These are phyloP conservation scores for Mesochorus sp. DNA, from an alignment of 2,888 invertebrate genomes.

Conservation along the genomic window DNA sequence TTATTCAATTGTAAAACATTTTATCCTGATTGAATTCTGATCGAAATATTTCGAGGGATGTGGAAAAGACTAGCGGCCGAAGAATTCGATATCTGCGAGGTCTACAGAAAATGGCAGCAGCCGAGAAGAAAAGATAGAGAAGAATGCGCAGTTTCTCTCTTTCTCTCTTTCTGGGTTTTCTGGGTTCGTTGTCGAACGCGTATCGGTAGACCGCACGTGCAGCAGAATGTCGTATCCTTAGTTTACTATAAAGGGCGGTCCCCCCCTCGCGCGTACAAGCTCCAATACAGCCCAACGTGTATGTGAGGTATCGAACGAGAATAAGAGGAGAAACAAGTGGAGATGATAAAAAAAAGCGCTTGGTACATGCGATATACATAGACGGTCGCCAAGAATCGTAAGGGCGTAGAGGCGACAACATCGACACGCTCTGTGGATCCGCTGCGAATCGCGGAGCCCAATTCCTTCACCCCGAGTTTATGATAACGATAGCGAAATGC, in stretches of 20 bases:
- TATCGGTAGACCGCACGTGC: conserved; percentile 59
- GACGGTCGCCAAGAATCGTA: background rate
- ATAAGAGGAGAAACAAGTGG: conserved; percentile 10
- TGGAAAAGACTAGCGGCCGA: too few relatives aligned
- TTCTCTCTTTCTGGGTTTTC: too few relatives aligned
- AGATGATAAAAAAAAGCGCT: background rate
- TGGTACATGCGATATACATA: background rate
- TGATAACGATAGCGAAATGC: conserved; percentile 68
- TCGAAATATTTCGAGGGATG: too few relatives aligned
- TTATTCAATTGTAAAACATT: too few relatives aligned
- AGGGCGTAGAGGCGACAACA: background rate
- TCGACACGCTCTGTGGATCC: background rate
- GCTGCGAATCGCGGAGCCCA: conserved; percentile 37
- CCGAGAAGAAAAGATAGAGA: background rate
- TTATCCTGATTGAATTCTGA: too few relatives aligned
- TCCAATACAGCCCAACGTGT: conserved; percentile 13
- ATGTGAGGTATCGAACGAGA: conserved; percentile 13
- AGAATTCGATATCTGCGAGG: conserved; percentile 9
- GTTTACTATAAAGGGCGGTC: conserved; percentile 52
- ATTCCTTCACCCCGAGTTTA: conserved; percentile 67
- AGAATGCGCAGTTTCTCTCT: conserved; percentile 25
- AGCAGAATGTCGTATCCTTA: conserved; percentile 51
- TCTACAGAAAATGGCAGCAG: background rate
- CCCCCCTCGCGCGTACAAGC: conserved; percentile 4
- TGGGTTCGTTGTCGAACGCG: conserved; percentile 59